phyloP scores from a whole-genome alignment of 2,113 vertebrate genomes.

The Mus spicilegus region DNA sequence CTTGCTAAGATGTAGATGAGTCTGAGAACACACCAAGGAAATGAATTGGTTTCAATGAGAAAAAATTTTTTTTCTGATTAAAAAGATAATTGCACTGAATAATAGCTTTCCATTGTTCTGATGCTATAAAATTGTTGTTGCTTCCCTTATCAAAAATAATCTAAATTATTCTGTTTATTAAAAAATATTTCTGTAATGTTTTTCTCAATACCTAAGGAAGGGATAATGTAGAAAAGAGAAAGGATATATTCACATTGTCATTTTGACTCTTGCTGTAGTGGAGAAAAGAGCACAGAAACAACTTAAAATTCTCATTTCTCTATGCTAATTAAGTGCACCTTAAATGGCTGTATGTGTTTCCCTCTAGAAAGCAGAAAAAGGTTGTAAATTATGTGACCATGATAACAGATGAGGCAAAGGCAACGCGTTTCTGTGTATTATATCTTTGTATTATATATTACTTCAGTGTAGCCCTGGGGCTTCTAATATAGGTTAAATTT shows the following conservation, averaged over 20 bases:
- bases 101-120: constrained; percentile 40
- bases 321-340: constrained; percentile 76
- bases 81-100: not conserved
- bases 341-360: constrained; percentile 72
- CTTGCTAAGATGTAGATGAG: not conserved
- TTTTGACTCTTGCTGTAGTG: constrained; percentile 31
- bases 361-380: constrained; percentile 53
- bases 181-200: constrained; percentile 37
- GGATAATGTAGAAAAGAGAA: constrained; percentile 14
- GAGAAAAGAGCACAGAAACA: constrained; percentile 61
- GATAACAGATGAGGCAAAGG: constrained; percentile 52
- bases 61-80: not conserved
- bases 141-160: constrained; percentile 57
- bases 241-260: constrained; percentile 57
- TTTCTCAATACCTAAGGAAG: not conserved
- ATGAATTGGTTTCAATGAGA: not conserved
- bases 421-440: not conserved
- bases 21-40: not conserved
- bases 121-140: constrained; percentile 1
- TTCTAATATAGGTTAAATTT: constrained; percentile 71
- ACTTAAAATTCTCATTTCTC: constrained; percentile 81
- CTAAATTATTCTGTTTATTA: constrained; percentile 48
- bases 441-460: constrained; percentile 51
- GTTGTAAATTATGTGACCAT: constrained; percentile 53
- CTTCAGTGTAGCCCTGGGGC: constrained; percentile 12